Evolutionary conservation across 2,113 vertebrate species (phyloP), one percentile per base, ranked within the genome.

Genomic region (Trematomus loennbergii): DNA sequence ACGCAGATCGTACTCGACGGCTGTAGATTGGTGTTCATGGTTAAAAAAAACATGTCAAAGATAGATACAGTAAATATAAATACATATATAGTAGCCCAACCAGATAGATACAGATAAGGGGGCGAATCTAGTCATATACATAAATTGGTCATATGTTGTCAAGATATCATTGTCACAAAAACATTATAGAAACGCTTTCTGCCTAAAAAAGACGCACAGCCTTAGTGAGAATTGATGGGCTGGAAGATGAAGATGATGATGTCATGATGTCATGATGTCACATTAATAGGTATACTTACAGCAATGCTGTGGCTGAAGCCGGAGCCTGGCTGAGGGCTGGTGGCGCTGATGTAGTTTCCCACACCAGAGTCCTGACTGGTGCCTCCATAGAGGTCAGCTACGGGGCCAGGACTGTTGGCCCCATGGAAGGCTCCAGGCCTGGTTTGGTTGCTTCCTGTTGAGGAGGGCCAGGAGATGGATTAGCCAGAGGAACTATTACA

Each of bases 281-380:
- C 25, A 33, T 33, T 33, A 46, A 15, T 1, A 20, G 36, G 29
- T 49, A 15, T 13, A 67, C 63, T 67, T n/a, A 76, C 74, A 43
- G 63, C 29, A 9, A 76, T 76, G 29, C 55, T 60, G 54, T 76
- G 74, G 43, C 63, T 76, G 54, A 76, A 76, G 45, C 25, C 74
- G 22, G 54, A 59, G 13, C 53, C 63, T 5, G 53, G 63, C 55
- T 67, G 74, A 59, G 74, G 63, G 54, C 63, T 76, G 29, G 54
- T 67, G 25, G 53, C 46, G 22, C 25, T 76, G 63, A 76, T 67
- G 18, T 50, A 76, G 74, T 67, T 76, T 9, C 54, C 29, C 25
- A 67, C 63, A 43, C 18, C 74, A 40, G 74, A 67, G 54, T 76
- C 54, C 63, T 67, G 63, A 60, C 29, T 40, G 45, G 54, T 0